These are phyloP conservation scores for Pongo pygmaeus DNA, from an alignment of 2,113 vertebrate genomes.

Conservation along the genomic window DNA sequence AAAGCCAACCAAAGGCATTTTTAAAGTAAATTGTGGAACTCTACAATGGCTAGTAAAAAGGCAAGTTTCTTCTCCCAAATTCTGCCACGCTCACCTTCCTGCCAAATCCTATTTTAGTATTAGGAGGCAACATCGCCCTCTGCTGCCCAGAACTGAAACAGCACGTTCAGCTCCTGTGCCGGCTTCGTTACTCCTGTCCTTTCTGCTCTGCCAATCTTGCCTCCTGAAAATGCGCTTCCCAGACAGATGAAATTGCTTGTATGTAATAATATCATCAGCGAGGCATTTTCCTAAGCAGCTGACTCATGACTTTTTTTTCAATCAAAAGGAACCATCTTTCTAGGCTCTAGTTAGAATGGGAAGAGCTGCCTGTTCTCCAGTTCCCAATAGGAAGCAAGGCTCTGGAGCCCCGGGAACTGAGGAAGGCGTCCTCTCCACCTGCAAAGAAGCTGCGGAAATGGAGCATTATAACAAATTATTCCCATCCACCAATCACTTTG, in stretches of 20 bases:
- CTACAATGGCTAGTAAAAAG: not conserved
- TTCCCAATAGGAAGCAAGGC: conserved; percentile 68
- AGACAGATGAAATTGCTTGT: conserved; percentile 73
- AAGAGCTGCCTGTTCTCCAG: conserved; percentile 66
- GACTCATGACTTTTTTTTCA: conserved; percentile 76
- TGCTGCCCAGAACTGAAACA: conserved; percentile 50
- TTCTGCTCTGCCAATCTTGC: conserved; percentile 70
- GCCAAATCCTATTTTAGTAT: not conserved
- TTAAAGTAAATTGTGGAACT: not conserved
- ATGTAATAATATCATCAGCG: conserved; percentile 74
- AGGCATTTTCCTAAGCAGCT: conserved; percentile 78
- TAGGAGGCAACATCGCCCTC: conserved; percentile 62
- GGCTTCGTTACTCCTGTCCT: conserved; percentile 60
- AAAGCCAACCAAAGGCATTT: not conserved
- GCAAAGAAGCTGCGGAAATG: conserved; percentile 33
- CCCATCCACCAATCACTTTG: conserved; percentile 75
- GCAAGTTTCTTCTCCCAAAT: not conserved
- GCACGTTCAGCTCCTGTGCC: not conserved
- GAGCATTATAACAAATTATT: conserved; percentile 74
- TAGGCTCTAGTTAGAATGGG: conserved; percentile 71
- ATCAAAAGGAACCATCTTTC: conserved; percentile 72
- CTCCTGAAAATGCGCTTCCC: conserved; percentile 78
- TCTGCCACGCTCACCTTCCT: not conserved
- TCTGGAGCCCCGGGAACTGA: conserved; percentile 67
- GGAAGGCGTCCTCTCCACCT: conserved; percentile 40